A percentile compares a stretch with the other conserved stretches of the same genome.
These are phyloP conservation scores for Hydrozoanthus gracilis DNA, from an alignment of 92 coral and sea anemone genomes.

Conservation along the genomic window DNA sequence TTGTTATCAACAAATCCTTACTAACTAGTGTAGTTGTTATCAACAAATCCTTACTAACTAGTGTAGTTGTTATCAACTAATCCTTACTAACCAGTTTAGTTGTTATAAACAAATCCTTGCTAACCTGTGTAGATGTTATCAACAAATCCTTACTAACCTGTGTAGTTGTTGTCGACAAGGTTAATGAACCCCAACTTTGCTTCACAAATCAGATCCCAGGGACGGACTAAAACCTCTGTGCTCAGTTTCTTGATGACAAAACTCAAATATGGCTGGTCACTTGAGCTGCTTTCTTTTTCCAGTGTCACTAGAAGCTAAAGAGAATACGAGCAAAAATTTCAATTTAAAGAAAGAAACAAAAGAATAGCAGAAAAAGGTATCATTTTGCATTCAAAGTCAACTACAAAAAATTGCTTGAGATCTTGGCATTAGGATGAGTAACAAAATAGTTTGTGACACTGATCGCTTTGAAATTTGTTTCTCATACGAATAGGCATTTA, in stretches of 20 bases:
- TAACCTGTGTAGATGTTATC: slow-evolving; percentile 87
- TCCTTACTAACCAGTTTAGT: slow-evolving; percentile 71
- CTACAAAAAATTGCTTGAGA: too few relatives aligned
- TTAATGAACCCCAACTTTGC: slow-evolving; percentile 85
- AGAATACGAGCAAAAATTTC: neutral
- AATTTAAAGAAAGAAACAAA: neutral
- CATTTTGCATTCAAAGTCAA: too few relatives aligned
- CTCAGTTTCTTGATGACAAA: slow-evolving; percentile 78
- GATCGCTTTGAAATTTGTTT: too few relatives aligned
- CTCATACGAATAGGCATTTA: too few relatives aligned
- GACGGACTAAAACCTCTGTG: slow-evolving; percentile 58
- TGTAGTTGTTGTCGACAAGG: slow-evolving; percentile 84
- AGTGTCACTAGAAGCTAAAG: slow-evolving; percentile 79
- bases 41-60: slow-evolving; percentile 49
- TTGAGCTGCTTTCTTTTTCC: slow-evolving; percentile 63
- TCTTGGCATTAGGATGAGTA: too few relatives aligned
- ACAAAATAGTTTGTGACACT: too few relatives aligned
- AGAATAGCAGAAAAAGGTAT: neutral
- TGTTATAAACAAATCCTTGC: slow-evolving; percentile 60
- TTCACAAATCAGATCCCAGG: slow-evolving; percentile 70
- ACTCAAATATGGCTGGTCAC: slow-evolving; percentile 77
- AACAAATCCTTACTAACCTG: slow-evolving; percentile 60
- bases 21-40: too few relatives aligned
- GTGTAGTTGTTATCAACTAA: slow-evolving; percentile 77
- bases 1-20: too few relatives aligned